A percentile compares a stretch with the other conserved stretches of the same genome.
These are phyloP conservation scores for Cordilura impudica DNA, from an alignment of 2,888 invertebrate species.

Conservation along the genomic window DNA sequence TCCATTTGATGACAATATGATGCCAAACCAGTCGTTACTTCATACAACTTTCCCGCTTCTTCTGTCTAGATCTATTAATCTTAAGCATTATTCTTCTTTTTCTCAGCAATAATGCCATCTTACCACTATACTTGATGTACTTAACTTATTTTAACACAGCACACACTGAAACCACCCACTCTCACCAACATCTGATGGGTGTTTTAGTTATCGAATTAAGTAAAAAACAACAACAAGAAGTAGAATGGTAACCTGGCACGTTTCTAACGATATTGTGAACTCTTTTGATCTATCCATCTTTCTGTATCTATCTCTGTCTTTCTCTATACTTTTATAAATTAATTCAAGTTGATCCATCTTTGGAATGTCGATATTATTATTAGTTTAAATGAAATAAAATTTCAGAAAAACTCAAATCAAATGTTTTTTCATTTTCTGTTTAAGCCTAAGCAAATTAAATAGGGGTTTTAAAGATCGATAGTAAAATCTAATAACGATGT, in stretches of 20 bases:
- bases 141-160: background rate
- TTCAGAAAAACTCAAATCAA: no score
- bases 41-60: background rate
- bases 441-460: no score
- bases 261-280: constrained; percentile 29
- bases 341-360: no score
- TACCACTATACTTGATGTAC: background rate
- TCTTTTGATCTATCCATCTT: background rate
- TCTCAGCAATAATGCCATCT: background rate
- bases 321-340: no score
- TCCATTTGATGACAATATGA: constrained; percentile 50
- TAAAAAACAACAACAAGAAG: constrained; percentile 58
- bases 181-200: constrained; percentile 13
- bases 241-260: constrained; percentile 64
- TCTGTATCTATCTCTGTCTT: no score
- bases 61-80: background rate
- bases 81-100: constrained; percentile 16
- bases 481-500: no score
- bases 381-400: no score
- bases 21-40: constrained; percentile 57
- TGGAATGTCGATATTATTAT: no score
- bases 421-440: no score
- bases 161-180: constrained; percentile 26
- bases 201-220: background rate
- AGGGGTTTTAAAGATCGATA: no score